phyloP scores from a whole-genome alignment of 2,888 invertebrate genomes.

The Cybosia mesomella region DNA sequence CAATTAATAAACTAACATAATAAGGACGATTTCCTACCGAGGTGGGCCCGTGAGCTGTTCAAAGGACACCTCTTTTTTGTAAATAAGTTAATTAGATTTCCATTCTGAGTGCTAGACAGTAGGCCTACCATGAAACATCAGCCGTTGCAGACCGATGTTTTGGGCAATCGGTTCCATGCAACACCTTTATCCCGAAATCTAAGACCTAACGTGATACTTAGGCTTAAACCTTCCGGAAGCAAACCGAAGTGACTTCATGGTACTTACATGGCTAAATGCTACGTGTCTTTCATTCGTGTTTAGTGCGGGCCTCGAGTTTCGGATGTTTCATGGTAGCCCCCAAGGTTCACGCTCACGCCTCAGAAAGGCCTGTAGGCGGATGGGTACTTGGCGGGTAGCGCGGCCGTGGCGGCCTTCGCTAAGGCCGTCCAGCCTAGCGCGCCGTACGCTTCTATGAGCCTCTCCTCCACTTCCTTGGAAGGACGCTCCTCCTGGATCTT shows the following conservation, averaged over 20 bases:
- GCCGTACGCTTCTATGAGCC: slow-evolving; percentile 88
- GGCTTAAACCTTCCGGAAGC: no score
- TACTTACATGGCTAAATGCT: no score
- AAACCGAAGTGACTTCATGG: no score
- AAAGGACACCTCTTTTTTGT: not conserved
- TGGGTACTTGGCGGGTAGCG: slow-evolving; percentile 91
- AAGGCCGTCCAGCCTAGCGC: slow-evolving; percentile 91
- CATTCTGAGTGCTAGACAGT: not conserved
- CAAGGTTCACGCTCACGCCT: not conserved
- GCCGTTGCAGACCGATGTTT: no score
- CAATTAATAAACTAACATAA: not conserved
- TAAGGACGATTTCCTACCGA: slow-evolving; percentile 2
- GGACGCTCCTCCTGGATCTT: slow-evolving; percentile 94
- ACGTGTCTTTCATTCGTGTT: no score
- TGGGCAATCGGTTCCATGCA: no score
- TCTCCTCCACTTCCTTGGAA: slow-evolving; percentile 90
- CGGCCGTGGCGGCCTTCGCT: slow-evolving; percentile 69
- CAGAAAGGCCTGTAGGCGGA: slow-evolving; percentile 90
- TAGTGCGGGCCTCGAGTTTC: no score
- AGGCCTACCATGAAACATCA: not conserved
- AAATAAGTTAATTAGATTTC: not conserved
- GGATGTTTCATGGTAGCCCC: no score
- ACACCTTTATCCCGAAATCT: no score
- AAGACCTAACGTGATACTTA: no score
- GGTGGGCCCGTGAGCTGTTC: not conserved